Evolutionary conservation across 2,888 invertebrate species (phyloP).

Genomic region (Netelia inedita): DNA sequence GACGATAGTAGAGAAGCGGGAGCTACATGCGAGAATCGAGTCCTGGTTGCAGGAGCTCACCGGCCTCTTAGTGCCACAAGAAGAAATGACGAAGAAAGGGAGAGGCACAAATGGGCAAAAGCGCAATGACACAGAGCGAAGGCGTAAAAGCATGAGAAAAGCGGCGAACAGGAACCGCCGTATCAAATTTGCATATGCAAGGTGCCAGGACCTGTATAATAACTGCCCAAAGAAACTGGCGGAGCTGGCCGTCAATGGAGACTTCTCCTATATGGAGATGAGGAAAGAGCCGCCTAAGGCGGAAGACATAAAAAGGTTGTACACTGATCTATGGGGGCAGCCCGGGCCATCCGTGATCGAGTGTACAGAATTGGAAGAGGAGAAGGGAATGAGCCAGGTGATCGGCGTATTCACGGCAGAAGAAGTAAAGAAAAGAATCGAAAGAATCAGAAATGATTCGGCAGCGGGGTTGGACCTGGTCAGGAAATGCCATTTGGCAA

Average conservation of each 20-base stretch:
- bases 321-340: constrained; percentile 74
- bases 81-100: neutral
- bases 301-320: constrained; percentile 70
- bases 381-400: neutral
- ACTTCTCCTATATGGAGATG: too few relatives aligned
- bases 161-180: neutral
- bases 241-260: too few relatives aligned
- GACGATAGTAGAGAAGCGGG: too few relatives aligned
- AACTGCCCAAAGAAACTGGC: too few relatives aligned
- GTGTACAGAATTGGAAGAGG: neutral
- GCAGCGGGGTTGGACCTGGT: neutral
- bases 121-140: neutral
- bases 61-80: too few relatives aligned
- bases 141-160: neutral
- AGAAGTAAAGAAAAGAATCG: neutral
- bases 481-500: neutral
- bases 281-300: too few relatives aligned
- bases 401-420: neutral
- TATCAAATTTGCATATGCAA: constrained; percentile 69
- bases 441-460: too few relatives aligned
- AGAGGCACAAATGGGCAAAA: neutral
- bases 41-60: too few relatives aligned
- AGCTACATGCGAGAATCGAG: too few relatives aligned
- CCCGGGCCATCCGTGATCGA: constrained; percentile 49
- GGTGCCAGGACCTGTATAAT: constrained; percentile 77